A percentile compares a stretch with the other conserved stretches of the same genome.
phyloP scores from a whole-genome alignment of 2,113 vertebrate genomes.

The Proterorhinus semilunaris region DNA sequence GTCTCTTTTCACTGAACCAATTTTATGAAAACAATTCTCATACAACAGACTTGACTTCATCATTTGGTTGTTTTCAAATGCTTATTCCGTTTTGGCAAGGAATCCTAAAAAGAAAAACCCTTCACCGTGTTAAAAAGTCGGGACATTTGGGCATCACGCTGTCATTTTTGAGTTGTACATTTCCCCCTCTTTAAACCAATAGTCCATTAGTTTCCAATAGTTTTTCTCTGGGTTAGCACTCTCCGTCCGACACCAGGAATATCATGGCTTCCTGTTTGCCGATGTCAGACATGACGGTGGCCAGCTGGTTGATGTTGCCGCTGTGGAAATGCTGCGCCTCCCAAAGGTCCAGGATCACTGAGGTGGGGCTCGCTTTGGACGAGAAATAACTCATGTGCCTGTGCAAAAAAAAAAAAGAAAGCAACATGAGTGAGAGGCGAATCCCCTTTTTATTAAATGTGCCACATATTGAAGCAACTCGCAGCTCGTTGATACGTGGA shows the following conservation, averaged over 20 bases:
- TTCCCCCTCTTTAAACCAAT: constrained; percentile 23
- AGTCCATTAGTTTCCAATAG: constrained; percentile 22
- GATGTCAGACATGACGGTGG: constrained; percentile 92
- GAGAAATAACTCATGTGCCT: constrained; percentile 98
- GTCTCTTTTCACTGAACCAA: constrained; percentile 8
- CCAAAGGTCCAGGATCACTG: constrained; percentile 98
- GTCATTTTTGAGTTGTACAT: constrained; percentile 9
- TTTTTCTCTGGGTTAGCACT: constrained; percentile 83
- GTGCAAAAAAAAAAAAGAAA: constrained; percentile 13
- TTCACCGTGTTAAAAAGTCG: constrained; percentile 32
- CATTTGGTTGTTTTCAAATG: constrained; percentile 39
- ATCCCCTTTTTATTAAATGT: constrained; percentile 4
- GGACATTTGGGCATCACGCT: constrained; percentile 34
- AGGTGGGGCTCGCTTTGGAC: constrained; percentile 94
- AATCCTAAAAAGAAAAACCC: constrained; percentile 29
- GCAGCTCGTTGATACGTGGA: constrained; percentile 18
- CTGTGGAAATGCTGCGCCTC: constrained; percentile 95
- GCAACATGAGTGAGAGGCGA: background rate
- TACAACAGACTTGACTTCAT: constrained; percentile 14
- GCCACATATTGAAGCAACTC: constrained; percentile 15
- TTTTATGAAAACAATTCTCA: constrained; percentile 27
- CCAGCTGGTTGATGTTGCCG: constrained; percentile 96
- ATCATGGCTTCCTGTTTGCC: constrained; percentile 96
- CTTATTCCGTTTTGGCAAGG: constrained; percentile 19
- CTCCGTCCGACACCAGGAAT: constrained; percentile 93